Evolutionary conservation across 2,888 invertebrate species (phyloP).

Genomic region (Slavum lentiscoides): DNA sequence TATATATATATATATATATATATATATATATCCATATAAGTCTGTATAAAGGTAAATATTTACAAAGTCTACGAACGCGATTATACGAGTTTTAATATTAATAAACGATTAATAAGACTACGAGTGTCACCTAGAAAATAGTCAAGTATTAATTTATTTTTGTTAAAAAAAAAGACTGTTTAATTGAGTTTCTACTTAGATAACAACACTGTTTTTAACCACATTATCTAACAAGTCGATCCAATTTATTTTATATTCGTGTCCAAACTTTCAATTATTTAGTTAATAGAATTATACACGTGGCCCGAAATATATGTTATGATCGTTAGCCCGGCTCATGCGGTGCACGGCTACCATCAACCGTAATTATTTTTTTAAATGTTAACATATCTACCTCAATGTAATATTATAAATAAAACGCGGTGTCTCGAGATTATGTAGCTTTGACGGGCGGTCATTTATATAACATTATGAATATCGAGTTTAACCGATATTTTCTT

Average conservation of each 20-base stretch:
- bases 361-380: no score
- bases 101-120: no score
- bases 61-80: no score
- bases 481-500: background rate
- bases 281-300: background rate
- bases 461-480: background rate
- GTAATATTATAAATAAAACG: background rate
- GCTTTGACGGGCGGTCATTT: background rate
- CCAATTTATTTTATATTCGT: slow-evolving; percentile 12
- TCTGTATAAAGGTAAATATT: no score
- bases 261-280: slow-evolving; percentile 23
- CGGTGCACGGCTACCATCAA: no score
- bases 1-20: no score
- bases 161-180: background rate
- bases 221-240: slow-evolving; percentile 19
- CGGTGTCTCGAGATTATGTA: background rate
- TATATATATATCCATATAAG: no score
- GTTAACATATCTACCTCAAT: background rate
- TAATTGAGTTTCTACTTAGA: slow-evolving; percentile 20
- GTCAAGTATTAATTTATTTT: background rate
- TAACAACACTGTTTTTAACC: slow-evolving; percentile 8
- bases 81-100: no score
- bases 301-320: background rate
- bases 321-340: background rate
- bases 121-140: no score